These are phyloP conservation scores for Neotoma lepida DNA, from an alignment of 2,113 vertebrate species.

Conservation along the genomic window DNA sequence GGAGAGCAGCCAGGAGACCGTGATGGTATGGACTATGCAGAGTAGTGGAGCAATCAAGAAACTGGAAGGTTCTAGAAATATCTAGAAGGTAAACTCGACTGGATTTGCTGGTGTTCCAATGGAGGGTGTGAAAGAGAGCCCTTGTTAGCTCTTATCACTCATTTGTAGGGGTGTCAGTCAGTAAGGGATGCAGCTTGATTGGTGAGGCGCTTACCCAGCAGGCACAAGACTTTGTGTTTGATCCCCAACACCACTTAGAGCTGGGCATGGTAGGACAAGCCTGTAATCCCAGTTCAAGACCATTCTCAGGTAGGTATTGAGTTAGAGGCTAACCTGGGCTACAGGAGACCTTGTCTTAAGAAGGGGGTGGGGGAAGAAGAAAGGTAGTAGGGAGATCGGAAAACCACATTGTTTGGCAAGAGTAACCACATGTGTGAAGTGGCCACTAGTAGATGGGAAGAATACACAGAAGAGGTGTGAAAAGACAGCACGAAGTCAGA, in stretches of 20 bases:
- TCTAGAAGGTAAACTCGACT: neutral
- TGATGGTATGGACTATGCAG: neutral
- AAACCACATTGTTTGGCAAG: neutral
- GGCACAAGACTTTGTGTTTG: neutral
- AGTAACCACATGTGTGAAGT: neutral
- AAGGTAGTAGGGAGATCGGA: neutral
- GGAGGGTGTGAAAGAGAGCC: neutral
- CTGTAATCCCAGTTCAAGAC: neutral
- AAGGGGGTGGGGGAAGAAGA: neutral
- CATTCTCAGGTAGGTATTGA: neutral
- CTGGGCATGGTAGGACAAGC: neutral
- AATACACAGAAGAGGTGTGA: neutral
- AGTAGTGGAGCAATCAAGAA: neutral
- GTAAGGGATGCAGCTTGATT: neutral
- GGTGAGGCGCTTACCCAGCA: neutral
- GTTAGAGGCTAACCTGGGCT: neutral
- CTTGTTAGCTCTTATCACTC: slow-evolving; percentile 12
- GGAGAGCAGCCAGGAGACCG: neutral
- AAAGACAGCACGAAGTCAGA: neutral
- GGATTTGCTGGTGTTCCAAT: neutral
- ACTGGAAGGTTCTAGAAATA: neutral
- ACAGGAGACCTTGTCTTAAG: neutral
- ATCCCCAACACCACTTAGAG: neutral
- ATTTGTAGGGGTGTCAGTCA: slow-evolving; percentile 16
- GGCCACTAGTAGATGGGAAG: neutral